Base-by-base conservation (phyloP, 92 coral and sea anemone genomes). In the Phenganax stokvisi region DNA sequence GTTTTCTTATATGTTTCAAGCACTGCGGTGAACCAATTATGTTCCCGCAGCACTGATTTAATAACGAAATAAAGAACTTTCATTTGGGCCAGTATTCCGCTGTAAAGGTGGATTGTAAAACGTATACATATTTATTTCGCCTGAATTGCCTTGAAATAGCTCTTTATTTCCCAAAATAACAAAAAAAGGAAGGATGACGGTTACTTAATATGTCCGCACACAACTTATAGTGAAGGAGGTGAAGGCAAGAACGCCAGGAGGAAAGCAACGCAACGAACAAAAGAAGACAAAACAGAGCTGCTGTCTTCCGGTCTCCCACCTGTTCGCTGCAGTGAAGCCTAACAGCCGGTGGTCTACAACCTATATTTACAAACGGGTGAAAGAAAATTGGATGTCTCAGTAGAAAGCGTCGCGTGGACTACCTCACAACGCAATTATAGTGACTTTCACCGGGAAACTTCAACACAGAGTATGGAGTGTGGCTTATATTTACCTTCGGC, bases 251-350 rank as follows among this genome's bases (percentile, higher is more conserved):
- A 65, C 83, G 65, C 74, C 29, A 25, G 68, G 74, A 65, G 51
- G 47, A 47, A 52, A 64, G 29, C 83, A 79, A 74, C 83, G 30
- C 74, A 61, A 51, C 10, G 52, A 63, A 79, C 83, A 79, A 79
- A 79, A 52, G 63, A 79, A 79, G 83, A 79, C 83, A 79, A 79
- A 79, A 79, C 74, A 79, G 20, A 63, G 74, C 31, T 52, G 25
- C 74, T 47, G 74, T 61, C 73, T 79, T 79, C 83, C 83, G 83
- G 83, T 79, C 67, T 51, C 83, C 83, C 83, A 79, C 83, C 83
- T 79, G 83, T 79, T 79, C 65, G 83, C 83, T 62, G 83, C 68
- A 65, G 51, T 79, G 67, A 79, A 17, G 51, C 60, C 44, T 79
- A 74, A 79, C 83, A 79, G 83, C 72, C 51, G 83, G 74, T 74